phyloP scores from a whole-genome alignment of 2,113 vertebrate species.

The Gallinago undulata region DNA sequence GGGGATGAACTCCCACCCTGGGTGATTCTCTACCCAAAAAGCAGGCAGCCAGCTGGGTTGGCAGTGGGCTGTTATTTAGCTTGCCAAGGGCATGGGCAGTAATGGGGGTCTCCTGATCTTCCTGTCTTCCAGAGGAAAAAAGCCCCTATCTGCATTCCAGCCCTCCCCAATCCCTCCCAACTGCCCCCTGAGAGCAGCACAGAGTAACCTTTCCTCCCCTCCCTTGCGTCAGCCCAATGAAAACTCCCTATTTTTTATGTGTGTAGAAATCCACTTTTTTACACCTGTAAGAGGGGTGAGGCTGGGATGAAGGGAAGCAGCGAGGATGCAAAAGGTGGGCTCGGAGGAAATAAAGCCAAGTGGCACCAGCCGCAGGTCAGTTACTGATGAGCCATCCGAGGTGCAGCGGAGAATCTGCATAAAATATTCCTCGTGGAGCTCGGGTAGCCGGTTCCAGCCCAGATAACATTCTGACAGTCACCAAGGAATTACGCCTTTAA shows the following conservation, averaged over 20 bases:
- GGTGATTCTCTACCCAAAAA: not conserved
- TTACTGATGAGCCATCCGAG: not conserved
- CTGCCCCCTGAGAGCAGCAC: not conserved
- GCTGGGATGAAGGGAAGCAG: not conserved
- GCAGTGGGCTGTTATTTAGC: not conserved
- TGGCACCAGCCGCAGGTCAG: not conserved
- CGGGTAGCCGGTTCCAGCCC: slow-evolving; percentile 50
- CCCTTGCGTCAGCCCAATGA: not conserved
- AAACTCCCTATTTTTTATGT: not conserved
- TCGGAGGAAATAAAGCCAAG: not conserved
- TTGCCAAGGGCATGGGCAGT: not conserved
- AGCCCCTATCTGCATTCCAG: not conserved
- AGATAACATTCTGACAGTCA: slow-evolving; percentile 69
- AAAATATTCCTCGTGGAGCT: slow-evolving; percentile 66
- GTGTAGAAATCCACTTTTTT: not conserved
- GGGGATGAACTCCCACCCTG: not conserved
- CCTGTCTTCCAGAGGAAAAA: not conserved
- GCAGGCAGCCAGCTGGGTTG: not conserved
- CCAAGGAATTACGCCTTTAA: slow-evolving; percentile 68
- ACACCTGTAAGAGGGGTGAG: not conserved
- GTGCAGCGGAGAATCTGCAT: slow-evolving; percentile 13
- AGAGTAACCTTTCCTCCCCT: not conserved
- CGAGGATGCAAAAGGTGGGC: not conserved
- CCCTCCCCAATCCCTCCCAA: not conserved
- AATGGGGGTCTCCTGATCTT: not conserved